Evolutionary conservation across 2,113 vertebrate species (phyloP).

Genomic region (Anoplopoma fimbria): DNA sequence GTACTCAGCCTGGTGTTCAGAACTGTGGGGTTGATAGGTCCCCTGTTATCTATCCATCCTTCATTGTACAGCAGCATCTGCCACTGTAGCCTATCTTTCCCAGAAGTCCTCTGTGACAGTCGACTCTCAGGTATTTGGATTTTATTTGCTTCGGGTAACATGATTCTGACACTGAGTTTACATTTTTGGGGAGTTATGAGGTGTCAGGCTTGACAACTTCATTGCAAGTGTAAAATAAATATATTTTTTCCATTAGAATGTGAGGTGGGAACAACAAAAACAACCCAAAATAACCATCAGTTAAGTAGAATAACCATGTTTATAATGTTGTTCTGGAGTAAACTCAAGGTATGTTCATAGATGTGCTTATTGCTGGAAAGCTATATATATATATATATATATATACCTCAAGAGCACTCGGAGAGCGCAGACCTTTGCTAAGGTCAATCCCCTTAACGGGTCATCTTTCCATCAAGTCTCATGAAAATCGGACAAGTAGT

Average conservation of each 20-base stretch:
- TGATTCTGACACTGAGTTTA: constrained; percentile 24
- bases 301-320: neutral
- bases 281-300: neutral
- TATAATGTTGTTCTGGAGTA: neutral
- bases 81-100: constrained; percentile 26
- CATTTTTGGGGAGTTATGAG: constrained; percentile 42
- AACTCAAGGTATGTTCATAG: neutral
- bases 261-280: neutral
- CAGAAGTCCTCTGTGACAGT: constrained; percentile 56
- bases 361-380: neutral
- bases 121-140: constrained; percentile 43
- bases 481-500: neutral
- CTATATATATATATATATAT: too few species aligned
- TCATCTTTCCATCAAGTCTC: neutral
- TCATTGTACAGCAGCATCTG: constrained; percentile 50
- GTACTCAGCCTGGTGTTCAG: constrained; percentile 45
- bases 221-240: neutral
- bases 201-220: constrained; percentile 25
- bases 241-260: neutral
- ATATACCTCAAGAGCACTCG: too few species aligned
- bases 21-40: constrained; percentile 59
- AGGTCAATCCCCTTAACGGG: neutral
- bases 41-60: constrained; percentile 65
- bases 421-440: neutral
- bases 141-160: constrained; percentile 45